Evolutionary conservation across 2,888 invertebrate genomes (phyloP).

Genomic region (Rhamnusium bicolor): DNA sequence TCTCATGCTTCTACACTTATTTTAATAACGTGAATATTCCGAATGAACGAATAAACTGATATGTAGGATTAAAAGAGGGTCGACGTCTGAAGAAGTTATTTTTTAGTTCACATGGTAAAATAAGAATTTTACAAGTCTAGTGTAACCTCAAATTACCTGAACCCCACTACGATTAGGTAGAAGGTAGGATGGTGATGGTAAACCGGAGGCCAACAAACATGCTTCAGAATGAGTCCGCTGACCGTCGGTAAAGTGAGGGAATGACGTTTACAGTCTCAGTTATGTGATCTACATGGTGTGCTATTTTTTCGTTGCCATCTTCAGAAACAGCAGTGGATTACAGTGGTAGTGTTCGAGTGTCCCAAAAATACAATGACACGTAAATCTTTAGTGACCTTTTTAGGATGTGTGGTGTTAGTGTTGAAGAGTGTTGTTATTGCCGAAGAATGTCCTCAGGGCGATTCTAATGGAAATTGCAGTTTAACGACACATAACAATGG

Average conservation of each 20-base stretch:
- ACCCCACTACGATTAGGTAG: constrained; percentile 53
- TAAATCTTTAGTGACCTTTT: constrained; percentile 40
- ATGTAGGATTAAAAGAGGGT: too few species aligned
- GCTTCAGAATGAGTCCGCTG: constrained; percentile 53
- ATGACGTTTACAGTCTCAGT: constrained; percentile 51
- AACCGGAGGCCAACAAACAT: constrained; percentile 49
- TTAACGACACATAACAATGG: constrained; percentile 44
- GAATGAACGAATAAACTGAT: too few species aligned
- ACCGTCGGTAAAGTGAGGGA: constrained; percentile 52
- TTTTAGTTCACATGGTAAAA: constrained; percentile 4
- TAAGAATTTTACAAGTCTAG: constrained; percentile 19
- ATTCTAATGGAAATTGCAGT: constrained; percentile 42
- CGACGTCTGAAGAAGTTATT: neutral
- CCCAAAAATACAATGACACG: constrained; percentile 40
- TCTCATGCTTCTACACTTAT: too few species aligned
- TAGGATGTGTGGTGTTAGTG: constrained; percentile 46
- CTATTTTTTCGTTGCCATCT: constrained; percentile 27
- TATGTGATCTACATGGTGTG: constrained; percentile 53
- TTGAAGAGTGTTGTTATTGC: constrained; percentile 32
- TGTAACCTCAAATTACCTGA: constrained; percentile 50
- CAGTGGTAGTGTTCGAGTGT: constrained; percentile 21
- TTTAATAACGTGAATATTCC: too few species aligned
- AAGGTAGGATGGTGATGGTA: constrained; percentile 55
- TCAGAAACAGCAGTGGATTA: constrained; percentile 17
- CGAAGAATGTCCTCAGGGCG: constrained; percentile 44